A percentile compares a stretch with the other conserved stretches of the same genome.
Conservation (phyloP, 2,888 invertebrate species). For the Archips xylosteana region DNA sequence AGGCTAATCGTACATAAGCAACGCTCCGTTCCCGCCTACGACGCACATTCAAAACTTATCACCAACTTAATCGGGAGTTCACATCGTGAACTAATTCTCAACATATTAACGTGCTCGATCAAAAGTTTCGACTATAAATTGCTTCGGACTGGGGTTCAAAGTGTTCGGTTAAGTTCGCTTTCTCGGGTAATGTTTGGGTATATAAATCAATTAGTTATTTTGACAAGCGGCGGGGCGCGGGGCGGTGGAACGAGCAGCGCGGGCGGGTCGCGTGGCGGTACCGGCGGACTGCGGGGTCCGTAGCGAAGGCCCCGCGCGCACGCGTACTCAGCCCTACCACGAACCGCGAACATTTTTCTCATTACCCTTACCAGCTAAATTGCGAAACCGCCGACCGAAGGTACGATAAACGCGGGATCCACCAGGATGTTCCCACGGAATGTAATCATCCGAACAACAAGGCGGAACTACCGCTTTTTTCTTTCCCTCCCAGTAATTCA, state of each 20-base stretch:
- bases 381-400: conserved; percentile 75
- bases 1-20: conserved; percentile 44
- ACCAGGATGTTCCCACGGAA: conserved; percentile 64
- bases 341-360: conserved; percentile 70
- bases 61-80: conserved; percentile 42
- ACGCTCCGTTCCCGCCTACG: conserved; percentile 38
- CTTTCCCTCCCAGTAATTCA: conserved; percentile 64
- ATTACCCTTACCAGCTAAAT: conserved; percentile 75
- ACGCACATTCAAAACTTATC: conserved; percentile 40
- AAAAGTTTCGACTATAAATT: conserved; percentile 52
- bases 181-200: conserved; percentile 57
- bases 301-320: conserved; percentile 52
- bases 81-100: conserved; percentile 31
- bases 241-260: conserved; percentile 50
- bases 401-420: conserved; percentile 62
- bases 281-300: conserved; percentile 66
- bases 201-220: conserved; percentile 78
- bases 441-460: conserved; percentile 76
- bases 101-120: conserved; percentile 41
- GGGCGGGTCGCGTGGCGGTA: conserved; percentile 56
- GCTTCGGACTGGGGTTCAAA: conserved; percentile 49
- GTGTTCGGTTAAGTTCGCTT: conserved; percentile 57
- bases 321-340: conserved; percentile 62
- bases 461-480: conserved; percentile 69
- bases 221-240: conserved; percentile 63